These are phyloP conservation scores for Pristiophorus japonicus DNA, from an alignment of 2,113 vertebrate species.

Conservation along the genomic window DNA sequence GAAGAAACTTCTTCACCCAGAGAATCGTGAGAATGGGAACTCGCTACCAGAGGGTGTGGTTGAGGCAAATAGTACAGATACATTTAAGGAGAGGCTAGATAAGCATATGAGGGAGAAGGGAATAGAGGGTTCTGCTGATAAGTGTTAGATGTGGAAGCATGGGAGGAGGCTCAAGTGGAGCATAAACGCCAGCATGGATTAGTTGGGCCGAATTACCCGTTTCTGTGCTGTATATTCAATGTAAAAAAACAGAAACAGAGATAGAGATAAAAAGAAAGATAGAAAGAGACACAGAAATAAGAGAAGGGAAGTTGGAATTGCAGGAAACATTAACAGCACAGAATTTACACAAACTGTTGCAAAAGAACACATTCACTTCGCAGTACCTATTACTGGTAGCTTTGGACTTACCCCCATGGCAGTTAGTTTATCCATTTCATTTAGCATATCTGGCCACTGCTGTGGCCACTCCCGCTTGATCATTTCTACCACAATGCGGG, in stretches of 20 bases:
- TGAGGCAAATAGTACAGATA: background rate
- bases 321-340: background rate
- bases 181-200: background rate
- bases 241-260: too few species aligned
- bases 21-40: background rate
- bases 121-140: background rate
- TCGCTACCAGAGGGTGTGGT: background rate
- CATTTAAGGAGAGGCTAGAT: background rate
- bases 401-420: conserved; percentile 72
- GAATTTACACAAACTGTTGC: background rate
- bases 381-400: background rate
- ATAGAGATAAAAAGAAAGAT: too few species aligned
- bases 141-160: background rate
- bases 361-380: background rate
- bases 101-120: background rate
- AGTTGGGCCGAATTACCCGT: background rate
- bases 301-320: background rate
- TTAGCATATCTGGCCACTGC: conserved; percentile 92
- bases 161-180: background rate
- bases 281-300: too few species aligned
- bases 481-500: conserved; percentile 92
- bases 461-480: conserved; percentile 98
- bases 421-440: conserved; percentile 82
- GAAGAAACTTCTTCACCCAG: background rate
- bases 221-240: too few species aligned